Conservation (phyloP, 1,140 invertebrate species). For the Sitophilus oryzae region DNA sequence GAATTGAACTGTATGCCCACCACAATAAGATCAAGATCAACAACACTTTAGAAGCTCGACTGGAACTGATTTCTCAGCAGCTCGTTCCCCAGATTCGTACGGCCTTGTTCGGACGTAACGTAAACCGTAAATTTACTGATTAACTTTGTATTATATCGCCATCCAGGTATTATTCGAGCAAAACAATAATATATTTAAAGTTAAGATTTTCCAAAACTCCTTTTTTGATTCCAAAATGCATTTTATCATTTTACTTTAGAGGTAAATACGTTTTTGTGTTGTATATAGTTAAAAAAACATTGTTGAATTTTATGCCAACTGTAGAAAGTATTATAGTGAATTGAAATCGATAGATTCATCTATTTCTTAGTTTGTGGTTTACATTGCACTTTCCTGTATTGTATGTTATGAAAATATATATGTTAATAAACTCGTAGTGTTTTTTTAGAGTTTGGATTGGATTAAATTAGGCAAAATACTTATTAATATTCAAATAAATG, state of each 20-base stretch:
- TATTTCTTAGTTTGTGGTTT: too few relatives aligned
- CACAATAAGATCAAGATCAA: constrained; percentile 85
- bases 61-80: constrained; percentile 91
- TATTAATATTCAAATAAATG: too few relatives aligned
- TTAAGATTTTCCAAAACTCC: neutral
- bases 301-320: neutral
- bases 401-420: too few relatives aligned
- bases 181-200: too few relatives aligned
- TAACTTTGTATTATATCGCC: constrained; percentile 48
- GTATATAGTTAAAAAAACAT: neutral
- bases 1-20: constrained; percentile 79
- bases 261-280: neutral
- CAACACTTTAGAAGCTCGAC: constrained; percentile 90
- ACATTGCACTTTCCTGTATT: too few relatives aligned
- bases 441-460: too few relatives aligned
- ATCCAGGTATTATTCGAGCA: neutral
- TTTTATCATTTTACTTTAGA: neutral
- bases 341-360: too few relatives aligned
- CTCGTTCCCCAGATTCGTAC: constrained; percentile 89
- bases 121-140: constrained; percentile 94
- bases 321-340: constrained; percentile 5
- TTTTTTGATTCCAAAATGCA: neutral
- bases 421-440: too few relatives aligned
- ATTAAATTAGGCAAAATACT: too few relatives aligned
- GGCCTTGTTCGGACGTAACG: constrained; percentile 89